A percentile compares a stretch with the other conserved stretches of the same genome.
Conservation (phyloP, 2,113 vertebrate genomes). For the Albula glossodonta region DNA sequence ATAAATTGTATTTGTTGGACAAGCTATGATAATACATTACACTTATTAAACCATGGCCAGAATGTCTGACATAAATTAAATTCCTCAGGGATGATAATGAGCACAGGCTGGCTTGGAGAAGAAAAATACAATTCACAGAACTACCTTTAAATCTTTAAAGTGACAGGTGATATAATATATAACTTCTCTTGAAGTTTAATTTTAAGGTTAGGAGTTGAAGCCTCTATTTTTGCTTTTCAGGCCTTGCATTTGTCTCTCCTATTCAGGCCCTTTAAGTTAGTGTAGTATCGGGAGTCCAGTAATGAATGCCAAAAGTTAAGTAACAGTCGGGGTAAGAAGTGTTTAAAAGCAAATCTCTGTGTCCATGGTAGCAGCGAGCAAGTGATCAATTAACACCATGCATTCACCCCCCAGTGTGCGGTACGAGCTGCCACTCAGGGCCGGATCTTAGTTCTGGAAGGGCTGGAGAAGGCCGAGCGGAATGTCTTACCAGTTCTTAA, state of each 20-base stretch:
- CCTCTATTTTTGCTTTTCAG: too few relatives aligned
- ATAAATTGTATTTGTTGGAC: neutral
- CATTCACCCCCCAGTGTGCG: slow-evolving; percentile 77
- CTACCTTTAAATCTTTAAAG: neutral
- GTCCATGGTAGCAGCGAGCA: too few relatives aligned
- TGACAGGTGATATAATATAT: neutral
- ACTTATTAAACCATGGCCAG: neutral
- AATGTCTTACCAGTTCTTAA: slow-evolving; percentile 93
- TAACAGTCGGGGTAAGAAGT: too few relatives aligned
- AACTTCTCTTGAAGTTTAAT: neutral
- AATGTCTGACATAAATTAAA: neutral
- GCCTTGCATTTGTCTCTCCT: too few relatives aligned
- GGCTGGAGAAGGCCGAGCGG: slow-evolving; percentile 92
- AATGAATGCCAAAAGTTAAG: too few relatives aligned
- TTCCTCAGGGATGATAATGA: neutral
- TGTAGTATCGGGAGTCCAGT: neutral
- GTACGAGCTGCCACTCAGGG: slow-evolving; percentile 91
- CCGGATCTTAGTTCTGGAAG: slow-evolving; percentile 90
- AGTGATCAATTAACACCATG: neutral
- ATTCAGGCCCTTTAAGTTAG: too few relatives aligned
- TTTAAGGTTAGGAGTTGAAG: neutral
- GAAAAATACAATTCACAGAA: neutral
- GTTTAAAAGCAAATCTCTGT: neutral
- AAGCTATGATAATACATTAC: neutral
- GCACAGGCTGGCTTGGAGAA: neutral